Conservation (phyloP, 1,140 invertebrate genomes). For the Augochlora pura region DNA sequence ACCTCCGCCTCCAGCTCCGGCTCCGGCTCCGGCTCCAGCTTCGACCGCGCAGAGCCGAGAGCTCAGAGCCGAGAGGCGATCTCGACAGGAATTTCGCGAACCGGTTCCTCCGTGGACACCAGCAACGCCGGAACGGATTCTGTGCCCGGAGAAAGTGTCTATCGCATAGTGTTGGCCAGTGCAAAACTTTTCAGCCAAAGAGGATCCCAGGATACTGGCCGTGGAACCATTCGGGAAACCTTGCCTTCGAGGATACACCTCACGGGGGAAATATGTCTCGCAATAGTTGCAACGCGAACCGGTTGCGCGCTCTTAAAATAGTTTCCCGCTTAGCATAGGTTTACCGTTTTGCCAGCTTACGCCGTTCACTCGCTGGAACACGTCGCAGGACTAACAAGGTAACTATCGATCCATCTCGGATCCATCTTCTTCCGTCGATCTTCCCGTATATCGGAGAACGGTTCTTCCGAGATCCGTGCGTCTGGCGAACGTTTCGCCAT, state of each 20-base stretch:
- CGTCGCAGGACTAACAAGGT: conserved; percentile 49
- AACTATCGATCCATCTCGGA: conserved; percentile 42
- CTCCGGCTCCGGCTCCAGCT: neutral
- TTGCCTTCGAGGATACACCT: conserved; percentile 33
- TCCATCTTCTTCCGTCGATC: neutral
- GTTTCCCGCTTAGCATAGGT: conserved; percentile 74
- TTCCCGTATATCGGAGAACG: neutral
- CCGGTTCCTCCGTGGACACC: conserved; percentile 18
- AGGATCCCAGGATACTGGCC: no score
- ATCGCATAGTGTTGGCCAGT: neutral
- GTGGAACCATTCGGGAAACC: no score
- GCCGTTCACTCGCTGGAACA: conserved; percentile 43
- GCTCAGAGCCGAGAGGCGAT: no score
- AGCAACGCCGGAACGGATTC: neutral
- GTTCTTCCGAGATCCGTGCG: no score
- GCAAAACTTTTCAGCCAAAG: no score
- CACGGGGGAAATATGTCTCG: conserved; percentile 68
- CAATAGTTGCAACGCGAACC: conserved; percentile 72
- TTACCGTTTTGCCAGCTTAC: conserved; percentile 47
- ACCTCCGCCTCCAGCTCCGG: neutral
- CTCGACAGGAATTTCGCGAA: conserved; percentile 18
- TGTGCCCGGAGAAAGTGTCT: conserved; percentile 13
- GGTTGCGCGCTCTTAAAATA: conserved; percentile 78
- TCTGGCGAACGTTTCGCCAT: neutral
- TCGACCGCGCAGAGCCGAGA: no score